phyloP scores from a whole-genome alignment of 1,140 invertebrate species.

The Heliconius hermathena region DNA sequence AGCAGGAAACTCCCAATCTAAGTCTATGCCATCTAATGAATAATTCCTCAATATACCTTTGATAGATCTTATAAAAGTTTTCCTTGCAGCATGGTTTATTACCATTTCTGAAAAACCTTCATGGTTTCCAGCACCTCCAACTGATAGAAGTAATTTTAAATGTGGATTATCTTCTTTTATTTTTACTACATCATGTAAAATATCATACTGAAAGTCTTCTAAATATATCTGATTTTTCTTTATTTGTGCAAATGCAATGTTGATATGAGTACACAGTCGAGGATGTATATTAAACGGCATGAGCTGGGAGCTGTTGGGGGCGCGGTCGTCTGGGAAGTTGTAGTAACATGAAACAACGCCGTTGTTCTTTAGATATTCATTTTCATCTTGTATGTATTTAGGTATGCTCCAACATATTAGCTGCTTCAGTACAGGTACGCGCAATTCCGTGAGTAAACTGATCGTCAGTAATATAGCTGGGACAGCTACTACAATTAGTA shows the following conservation, averaged over 20 bases:
- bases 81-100: constrained; percentile 84
- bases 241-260: constrained; percentile 87
- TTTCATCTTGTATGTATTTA: background rate
- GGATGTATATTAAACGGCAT: constrained; percentile 84
- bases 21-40: constrained; percentile 90
- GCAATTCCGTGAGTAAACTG: background rate
- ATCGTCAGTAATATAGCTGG: background rate
- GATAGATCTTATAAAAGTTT: constrained; percentile 87
- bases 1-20: constrained; percentile 95
- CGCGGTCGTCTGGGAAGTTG: constrained; percentile 69
- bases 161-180: constrained; percentile 86
- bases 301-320: constrained; percentile 62
- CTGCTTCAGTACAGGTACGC: background rate
- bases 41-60: constrained; percentile 84
- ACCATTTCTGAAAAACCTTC: constrained; percentile 88
- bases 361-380: constrained; percentile 25
- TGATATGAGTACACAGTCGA: constrained; percentile 91
- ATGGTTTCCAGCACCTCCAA: constrained; percentile 86
- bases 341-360: constrained; percentile 85
- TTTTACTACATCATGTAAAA: constrained; percentile 81
- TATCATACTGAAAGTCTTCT: constrained; percentile 61
- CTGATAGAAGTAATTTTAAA: constrained; percentile 89
- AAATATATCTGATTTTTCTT: constrained; percentile 84
- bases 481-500: background rate
- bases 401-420: constrained; percentile 11